phyloP scores from a whole-genome alignment of 53 echinoderm and acorn worm species.

The Henricia sp. region DNA sequence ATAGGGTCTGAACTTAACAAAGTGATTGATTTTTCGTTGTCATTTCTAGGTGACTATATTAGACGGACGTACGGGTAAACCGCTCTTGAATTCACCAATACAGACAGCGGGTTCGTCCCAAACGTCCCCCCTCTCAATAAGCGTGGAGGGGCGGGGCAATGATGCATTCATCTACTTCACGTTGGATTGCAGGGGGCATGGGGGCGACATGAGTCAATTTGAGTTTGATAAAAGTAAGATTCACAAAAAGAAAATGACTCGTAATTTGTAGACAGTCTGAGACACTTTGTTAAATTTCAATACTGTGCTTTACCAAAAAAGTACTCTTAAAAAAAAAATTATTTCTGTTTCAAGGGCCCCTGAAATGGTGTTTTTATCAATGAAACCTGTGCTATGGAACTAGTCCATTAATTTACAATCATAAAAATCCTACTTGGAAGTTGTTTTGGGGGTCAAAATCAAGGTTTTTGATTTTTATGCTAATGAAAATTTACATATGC shows the following conservation, averaged over 20 bases:
- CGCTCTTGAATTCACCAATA: constrained; percentile 67
- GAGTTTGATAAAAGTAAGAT: constrained; percentile 43
- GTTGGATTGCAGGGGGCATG: constrained; percentile 81
- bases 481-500: too few species aligned
- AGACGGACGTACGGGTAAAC: constrained; percentile 86
- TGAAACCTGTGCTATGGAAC: too few species aligned
- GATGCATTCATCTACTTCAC: constrained; percentile 89
- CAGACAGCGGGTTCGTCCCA: constrained; percentile 72
- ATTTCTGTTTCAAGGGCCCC: too few species aligned
- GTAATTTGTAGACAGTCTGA: too few species aligned
- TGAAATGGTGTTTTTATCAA: too few species aligned
- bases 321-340: too few species aligned
- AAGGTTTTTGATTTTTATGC: too few species aligned
- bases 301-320: background rate
- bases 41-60: constrained; percentile 64
- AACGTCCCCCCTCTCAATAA: constrained; percentile 74
- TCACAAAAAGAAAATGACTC: too few species aligned
- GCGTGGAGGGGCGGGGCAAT: constrained; percentile 82
- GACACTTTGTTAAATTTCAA: background rate
- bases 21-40: background rate
- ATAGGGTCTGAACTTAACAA: background rate
- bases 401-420: too few species aligned
- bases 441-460: too few species aligned
- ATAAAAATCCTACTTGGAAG: too few species aligned
- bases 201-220: constrained; percentile 68